Evolutionary conservation across 2,888 invertebrate species (phyloP).

Genomic region (Mythimna pallens): DNA sequence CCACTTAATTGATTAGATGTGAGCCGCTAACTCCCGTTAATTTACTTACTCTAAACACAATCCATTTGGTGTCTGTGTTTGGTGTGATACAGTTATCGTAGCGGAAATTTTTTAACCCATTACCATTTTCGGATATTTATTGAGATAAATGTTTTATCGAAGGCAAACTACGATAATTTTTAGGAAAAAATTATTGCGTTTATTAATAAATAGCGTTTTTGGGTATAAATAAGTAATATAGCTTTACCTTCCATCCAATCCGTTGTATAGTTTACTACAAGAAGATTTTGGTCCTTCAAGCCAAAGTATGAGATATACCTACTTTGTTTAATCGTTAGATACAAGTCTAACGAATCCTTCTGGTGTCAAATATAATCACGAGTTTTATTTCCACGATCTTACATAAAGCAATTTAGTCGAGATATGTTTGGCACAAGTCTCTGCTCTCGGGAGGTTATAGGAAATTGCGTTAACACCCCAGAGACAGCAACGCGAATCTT

Average conservation of each 20-base stretch:
- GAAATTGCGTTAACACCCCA: conserved; percentile 62
- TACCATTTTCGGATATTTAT: conserved; percentile 30
- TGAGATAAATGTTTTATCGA: conserved; percentile 26
- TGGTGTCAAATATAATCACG: conserved; percentile 56
- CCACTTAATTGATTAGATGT: conserved; percentile 61
- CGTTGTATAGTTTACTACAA: background rate
- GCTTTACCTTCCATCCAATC: background rate
- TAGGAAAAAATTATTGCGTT: conserved; percentile 25
- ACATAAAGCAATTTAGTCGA: conserved; percentile 63
- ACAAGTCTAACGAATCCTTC: conserved; percentile 33
- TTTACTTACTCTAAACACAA: conserved; percentile 48
- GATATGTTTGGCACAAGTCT: conserved; percentile 56
- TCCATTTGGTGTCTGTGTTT: conserved; percentile 11
- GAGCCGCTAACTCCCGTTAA: conserved; percentile 59
- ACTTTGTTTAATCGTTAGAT: conserved; percentile 33
- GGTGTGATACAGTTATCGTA: conserved; percentile 12
- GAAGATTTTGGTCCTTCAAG: background rate
- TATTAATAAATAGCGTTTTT: conserved; percentile 22
- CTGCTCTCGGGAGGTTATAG: conserved; percentile 50
- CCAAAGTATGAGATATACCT: conserved; percentile 3
- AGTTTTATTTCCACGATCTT: conserved; percentile 59
- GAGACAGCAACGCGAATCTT: conserved; percentile 53
- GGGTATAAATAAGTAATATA: background rate
- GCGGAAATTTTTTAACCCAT: conserved; percentile 11
- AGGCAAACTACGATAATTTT: conserved; percentile 47